Evolutionary conservation across 2,113 vertebrate species (phyloP).

Genomic region (Illadopsis cleaveri): DNA sequence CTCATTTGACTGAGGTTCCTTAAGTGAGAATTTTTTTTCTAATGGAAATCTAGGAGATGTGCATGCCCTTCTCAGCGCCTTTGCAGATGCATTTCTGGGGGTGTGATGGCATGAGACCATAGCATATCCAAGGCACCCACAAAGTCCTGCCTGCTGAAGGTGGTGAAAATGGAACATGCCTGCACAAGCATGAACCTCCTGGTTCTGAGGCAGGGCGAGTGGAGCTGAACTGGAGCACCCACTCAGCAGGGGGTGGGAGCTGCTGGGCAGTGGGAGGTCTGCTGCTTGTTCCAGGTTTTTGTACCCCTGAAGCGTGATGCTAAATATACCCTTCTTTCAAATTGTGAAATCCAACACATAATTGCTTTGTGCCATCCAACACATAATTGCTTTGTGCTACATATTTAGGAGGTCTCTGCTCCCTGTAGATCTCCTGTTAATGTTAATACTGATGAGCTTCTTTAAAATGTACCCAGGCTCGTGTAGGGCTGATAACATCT

Average conservation of each 20-base stretch:
- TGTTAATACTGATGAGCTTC: conserved; percentile 41
- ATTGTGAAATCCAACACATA: conserved; percentile 21
- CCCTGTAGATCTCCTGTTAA: background rate
- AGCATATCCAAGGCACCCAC: background rate
- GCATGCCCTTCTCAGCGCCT: background rate
- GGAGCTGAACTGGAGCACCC: rapidly evolving
- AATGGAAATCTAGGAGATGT: background rate
- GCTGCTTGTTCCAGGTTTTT: background rate
- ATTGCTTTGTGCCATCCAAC: conserved; percentile 5
- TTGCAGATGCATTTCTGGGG: background rate
- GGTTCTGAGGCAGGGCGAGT: rapidly evolving
- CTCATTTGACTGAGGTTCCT: background rate
- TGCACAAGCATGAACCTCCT: rapidly evolving
- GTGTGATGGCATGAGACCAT: background rate
- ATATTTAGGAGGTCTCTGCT: conserved; percentile 1
- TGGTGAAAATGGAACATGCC: rapidly evolving
- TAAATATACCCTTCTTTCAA: conserved; percentile 17
- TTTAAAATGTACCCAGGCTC: background rate
- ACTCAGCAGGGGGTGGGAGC: rapidly evolving
- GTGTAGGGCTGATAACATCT: background rate
- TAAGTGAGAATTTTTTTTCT: background rate
- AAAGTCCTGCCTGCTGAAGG: background rate
- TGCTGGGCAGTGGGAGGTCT: background rate
- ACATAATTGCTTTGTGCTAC: conserved; percentile 10
- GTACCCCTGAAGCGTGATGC: background rate